These are phyloP conservation scores for Acanthiza pusilla DNA, from an alignment of 2,797 vertebrate species.

Conservation along the genomic window DNA sequence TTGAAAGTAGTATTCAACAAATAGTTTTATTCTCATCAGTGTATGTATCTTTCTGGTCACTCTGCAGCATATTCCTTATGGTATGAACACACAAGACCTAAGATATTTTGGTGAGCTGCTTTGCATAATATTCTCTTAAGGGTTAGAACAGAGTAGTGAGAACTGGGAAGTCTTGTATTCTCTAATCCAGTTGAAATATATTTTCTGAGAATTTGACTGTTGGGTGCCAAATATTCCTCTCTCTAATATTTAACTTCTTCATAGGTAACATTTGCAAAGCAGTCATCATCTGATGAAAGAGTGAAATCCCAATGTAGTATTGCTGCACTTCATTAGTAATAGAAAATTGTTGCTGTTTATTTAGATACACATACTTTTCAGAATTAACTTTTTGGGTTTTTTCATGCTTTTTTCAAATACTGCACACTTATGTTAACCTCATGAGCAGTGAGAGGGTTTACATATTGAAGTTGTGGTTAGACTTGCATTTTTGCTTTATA, in stretches of 20 bases:
- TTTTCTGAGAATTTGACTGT: background rate
- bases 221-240: background rate
- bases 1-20: background rate
- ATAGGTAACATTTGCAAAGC: background rate
- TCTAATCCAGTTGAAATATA: background rate
- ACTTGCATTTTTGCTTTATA: background rate
- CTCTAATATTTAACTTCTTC: background rate
- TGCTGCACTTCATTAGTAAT: background rate
- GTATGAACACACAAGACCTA: background rate
- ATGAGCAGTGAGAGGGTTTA: background rate
- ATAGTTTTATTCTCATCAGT: background rate
- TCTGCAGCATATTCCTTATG: background rate
- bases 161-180: background rate
- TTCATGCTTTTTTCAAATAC: background rate
- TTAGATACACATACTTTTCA: background rate
- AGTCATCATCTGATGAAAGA: background rate
- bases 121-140: background rate
- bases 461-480: background rate
- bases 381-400: background rate
- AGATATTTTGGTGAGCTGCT: background rate
- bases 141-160: background rate
- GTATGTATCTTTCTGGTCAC: background rate
- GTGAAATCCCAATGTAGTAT: fast-evolving
- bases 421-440: background rate
- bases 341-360: background rate